These are phyloP conservation scores for Arbacia lixula DNA, from an alignment of 53 echinoderm and acorn worm genomes.

Conservation along the genomic window DNA sequence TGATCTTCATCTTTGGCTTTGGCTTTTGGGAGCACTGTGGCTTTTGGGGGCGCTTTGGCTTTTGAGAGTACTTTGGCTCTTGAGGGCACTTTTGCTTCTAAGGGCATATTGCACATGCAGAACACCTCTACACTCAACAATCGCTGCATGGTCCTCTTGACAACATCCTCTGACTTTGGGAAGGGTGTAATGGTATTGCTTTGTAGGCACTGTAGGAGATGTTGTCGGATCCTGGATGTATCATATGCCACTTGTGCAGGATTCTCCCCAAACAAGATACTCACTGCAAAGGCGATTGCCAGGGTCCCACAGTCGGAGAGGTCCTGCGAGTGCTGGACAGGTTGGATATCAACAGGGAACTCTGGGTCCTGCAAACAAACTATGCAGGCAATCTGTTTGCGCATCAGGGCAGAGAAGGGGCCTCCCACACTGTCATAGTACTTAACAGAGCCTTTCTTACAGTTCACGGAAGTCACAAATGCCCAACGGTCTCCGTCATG, in stretches of 20 bases:
- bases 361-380: conserved; percentile 26
- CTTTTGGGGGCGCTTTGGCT: too few species aligned
- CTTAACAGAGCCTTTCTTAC: neutral
- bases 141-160: neutral
- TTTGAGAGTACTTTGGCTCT: too few species aligned
- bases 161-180: neutral
- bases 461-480: conserved; percentile 16
- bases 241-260: conserved; percentile 1
- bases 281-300: conserved; percentile 18
- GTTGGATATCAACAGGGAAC: conserved; percentile 25
- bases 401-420: conserved; percentile 1
- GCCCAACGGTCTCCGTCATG: conserved; percentile 39
- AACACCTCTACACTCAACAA: conserved; percentile 8
- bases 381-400: conserved; percentile 35
- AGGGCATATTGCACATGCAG: conserved; percentile 15
- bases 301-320: conserved; percentile 15
- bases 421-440: conserved; percentile 34
- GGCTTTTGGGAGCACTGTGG: too few species aligned
- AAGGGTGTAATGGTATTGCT: neutral
- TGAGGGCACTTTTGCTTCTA: too few species aligned
- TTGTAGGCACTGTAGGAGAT: conserved; percentile 19
- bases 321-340: conserved; percentile 1
- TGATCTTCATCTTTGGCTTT: too few species aligned
- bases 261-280: conserved; percentile 11
- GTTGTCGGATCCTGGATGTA: neutral